Evolutionary conservation across 2,113 vertebrate species (phyloP), one percentile per base, ranked within the genome.

Genomic region (Periophthalmodon schlosseri): DNA sequence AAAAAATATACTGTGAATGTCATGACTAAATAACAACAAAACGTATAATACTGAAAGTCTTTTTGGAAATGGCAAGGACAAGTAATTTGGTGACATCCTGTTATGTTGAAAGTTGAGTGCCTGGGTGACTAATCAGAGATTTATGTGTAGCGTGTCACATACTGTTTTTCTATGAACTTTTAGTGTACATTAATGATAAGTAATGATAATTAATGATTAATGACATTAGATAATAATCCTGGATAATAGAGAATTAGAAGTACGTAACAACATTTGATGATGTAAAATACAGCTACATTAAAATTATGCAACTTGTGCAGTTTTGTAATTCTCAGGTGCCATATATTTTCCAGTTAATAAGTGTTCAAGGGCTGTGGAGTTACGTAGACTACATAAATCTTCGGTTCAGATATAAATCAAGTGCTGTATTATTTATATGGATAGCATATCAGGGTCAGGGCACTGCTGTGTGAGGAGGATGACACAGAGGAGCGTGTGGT

Each of bases 401-500:
- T 61, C 44, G 52, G 56, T 75, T 71, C 78, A 58, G 72, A 75
- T 63, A 70, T 50, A 84, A 86, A 78, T 81, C 72, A 77, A 75
- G 73, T 63, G 44, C 23, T 56, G 71, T 74, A 75, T 85, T 77
- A 84, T 82, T 77, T 12, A 8, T 47, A 56, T n/a, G 20, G 52
- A 56, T 56, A 68, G 49, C 64, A 49, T 66, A 28, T 28, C 28
- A 61, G 58, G 68, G 72, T 72, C 71, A 67, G 52, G 74, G 44
- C 46, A 69, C 71, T 65, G 24, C 64, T 72, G 74, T 58, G 65
- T 71, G 52, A 66, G 72, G 68, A 61, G 57, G 69, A 77, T 84
- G 86, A 79, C 78, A 72, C n/a, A 9, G 61, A 58, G 71, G 81
- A 74, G 72, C 49, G 73, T 75, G 70, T 60, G 73, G 76, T 82